phyloP scores from a whole-genome alignment of 2,797 vertebrate species.

The Knipowitschia caucasica region DNA sequence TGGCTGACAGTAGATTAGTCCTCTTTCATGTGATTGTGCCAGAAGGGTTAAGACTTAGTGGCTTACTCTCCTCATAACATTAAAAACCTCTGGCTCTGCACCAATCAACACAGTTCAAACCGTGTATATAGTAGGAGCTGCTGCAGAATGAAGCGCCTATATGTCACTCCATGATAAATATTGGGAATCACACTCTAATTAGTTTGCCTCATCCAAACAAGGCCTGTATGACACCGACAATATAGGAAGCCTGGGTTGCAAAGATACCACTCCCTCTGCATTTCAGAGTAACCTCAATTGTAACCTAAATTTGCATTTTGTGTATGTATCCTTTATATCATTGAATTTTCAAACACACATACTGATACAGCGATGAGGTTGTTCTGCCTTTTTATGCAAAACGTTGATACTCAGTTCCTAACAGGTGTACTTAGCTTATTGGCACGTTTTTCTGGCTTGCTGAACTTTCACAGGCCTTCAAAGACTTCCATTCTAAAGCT shows the following conservation, averaged over 20 bases:
- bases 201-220: conserved; percentile 45
- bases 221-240: conserved; percentile 44
- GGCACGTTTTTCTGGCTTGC: conserved; percentile 18
- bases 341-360: conserved; percentile 33
- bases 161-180: conserved; percentile 57
- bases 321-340: conserved; percentile 30
- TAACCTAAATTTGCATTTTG: conserved; percentile 27
- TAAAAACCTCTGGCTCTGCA: conserved; percentile 46
- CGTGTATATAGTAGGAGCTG: conserved; percentile 49
- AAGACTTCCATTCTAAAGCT: conserved; percentile 20
- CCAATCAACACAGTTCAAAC: conserved; percentile 41
- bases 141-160: conserved; percentile 35
- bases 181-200: conserved; percentile 59
- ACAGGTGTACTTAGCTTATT: conserved; percentile 14
- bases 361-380: conserved; percentile 31
- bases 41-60: conserved; percentile 38
- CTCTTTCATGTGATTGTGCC: conserved; percentile 56
- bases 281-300: conserved; percentile 21
- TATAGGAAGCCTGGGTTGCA: conserved; percentile 36
- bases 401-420: background rate
- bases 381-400: conserved; percentile 15
- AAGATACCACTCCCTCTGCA: conserved; percentile 48
- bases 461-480: conserved; percentile 25
- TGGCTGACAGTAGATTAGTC: conserved; percentile 59
- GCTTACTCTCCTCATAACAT: conserved; percentile 44